Evolutionary conservation across 2,888 invertebrate species (phyloP), one percentile per base, ranked within the genome.

Genomic region (Clistopyga incitator): DNA sequence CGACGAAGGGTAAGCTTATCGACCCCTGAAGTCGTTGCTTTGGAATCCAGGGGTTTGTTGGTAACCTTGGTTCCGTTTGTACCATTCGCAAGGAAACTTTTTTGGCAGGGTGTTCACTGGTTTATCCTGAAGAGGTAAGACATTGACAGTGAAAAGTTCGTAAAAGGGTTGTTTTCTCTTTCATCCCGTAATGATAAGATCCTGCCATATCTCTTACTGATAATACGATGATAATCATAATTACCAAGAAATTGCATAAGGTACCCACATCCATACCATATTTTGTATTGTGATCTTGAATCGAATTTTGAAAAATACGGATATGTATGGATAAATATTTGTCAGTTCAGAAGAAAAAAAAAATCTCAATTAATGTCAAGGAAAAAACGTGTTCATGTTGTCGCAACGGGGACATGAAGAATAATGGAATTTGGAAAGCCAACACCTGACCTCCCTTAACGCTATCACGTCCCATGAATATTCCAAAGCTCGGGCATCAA

Each of bases 401-500:
- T n/a, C n/a, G n/a, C n/a, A n/a, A n/a, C n/a, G n/a, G n/a, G n/a
- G n/a, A n/a, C n/a, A n/a, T n/a, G n/a, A n/a, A n/a, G n/a, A n/a
- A n/a, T n/a, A n/a, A n/a, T n/a, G n/a, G n/a, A n/a, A 64, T 10
- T 42, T 3, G 11, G 10, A 20, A 64, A 20, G 18, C 11, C 34
- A 23, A 29, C 3, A 61, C 61, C 29, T 61, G 61, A 34, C 61
- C 34, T 61, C 3, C 61, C 61, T 15, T 20, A 11, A 54, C 11
- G 15, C 42, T 10, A 64, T 18, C 64, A 38, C 20, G 4, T 64
- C 20, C 67, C 47, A 67, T 67, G 67, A 67, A 67, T 67, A 67
- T 67, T 67, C 67, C n/a, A 25, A 45, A 67, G 45, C 67, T 6
- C 1, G 45, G 13, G 4, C 13, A n/a, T 67, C 23, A 45, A 67